Conservation (phyloP, 2,113 vertebrate species). For the Calyptomena viridis region DNA sequence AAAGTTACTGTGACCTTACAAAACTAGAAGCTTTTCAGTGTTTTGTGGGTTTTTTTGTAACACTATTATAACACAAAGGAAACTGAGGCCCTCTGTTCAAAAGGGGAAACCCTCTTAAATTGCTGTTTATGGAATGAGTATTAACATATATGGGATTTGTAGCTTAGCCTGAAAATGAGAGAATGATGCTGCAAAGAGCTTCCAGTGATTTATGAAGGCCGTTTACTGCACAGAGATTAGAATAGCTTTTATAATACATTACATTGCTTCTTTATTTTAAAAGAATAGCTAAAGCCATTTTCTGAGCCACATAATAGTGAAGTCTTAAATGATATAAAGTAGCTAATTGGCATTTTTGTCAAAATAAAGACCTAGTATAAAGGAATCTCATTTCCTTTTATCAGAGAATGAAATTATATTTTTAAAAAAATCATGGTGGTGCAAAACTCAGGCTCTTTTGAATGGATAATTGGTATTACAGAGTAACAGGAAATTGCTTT, state of each 20-base stretch:
- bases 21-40: not conserved
- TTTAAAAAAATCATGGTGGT: not conserved
- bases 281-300: slow-evolving; percentile 30
- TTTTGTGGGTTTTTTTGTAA: not conserved
- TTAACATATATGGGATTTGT: not conserved
- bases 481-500: slow-evolving; percentile 57
- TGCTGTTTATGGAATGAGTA: not conserved
- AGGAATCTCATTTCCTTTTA: slow-evolving; percentile 54
- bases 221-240: slow-evolving; percentile 14
- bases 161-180: not conserved
- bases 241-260: slow-evolving; percentile 20
- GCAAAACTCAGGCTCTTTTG: slow-evolving; percentile 49
- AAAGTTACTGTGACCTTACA: not conserved
- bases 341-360: slow-evolving; percentile 72
- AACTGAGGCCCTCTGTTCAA: not conserved
- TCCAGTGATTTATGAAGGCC: not conserved
- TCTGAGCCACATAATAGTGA: slow-evolving; percentile 40
- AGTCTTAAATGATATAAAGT: slow-evolving; percentile 70
- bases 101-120: not conserved
- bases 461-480: slow-evolving; percentile 53
- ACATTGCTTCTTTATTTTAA: slow-evolving; percentile 16
- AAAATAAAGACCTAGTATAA: slow-evolving; percentile 38
- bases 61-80: not conserved
- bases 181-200: not conserved
- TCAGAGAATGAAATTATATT: slow-evolving; percentile 23